These are phyloP conservation scores for Trichopoda pennipes DNA, from an alignment of 2,888 invertebrate genomes.

Conservation along the genomic window DNA sequence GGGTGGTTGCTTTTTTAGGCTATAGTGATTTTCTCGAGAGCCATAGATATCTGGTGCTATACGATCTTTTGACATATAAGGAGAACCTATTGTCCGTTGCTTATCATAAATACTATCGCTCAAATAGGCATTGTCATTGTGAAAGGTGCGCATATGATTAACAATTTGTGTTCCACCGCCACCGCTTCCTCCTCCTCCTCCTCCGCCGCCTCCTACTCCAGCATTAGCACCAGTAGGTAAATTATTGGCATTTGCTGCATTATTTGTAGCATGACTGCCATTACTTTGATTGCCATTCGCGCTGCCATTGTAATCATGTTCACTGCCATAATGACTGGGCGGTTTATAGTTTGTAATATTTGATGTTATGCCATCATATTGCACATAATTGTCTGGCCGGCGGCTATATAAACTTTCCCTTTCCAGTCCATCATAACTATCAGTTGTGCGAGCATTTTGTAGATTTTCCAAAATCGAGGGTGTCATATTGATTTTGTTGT, in stretches of 20 bases:
- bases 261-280: slow-evolving; percentile 70
- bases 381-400: slow-evolving; percentile 78
- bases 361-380: slow-evolving; percentile 72
- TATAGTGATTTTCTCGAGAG: slow-evolving; percentile 79
- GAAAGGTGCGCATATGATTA: slow-evolving; percentile 79
- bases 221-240: slow-evolving; percentile 42
- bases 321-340: slow-evolving; percentile 80
- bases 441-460: slow-evolving; percentile 82
- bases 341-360: slow-evolving; percentile 75
- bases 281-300: slow-evolving; percentile 66
- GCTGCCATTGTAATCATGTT: slow-evolving; percentile 77
- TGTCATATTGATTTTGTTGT: slow-evolving; percentile 82
- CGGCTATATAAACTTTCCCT: slow-evolving; percentile 77
- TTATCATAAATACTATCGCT: slow-evolving; percentile 80
- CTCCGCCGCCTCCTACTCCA: not conserved
- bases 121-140: slow-evolving; percentile 78
- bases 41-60: slow-evolving; percentile 80
- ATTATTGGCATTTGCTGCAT: slow-evolving; percentile 66
- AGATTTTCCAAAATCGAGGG: slow-evolving; percentile 84
- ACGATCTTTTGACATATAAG: slow-evolving; percentile 80
- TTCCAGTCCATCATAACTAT: slow-evolving; percentile 75
- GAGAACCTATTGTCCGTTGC: slow-evolving; percentile 78
- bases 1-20: slow-evolving; percentile 77
- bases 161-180: slow-evolving; percentile 79
- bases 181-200: slow-evolving; percentile 65